Percentiles rank a stretch among this genome's conserved stretches.
These are phyloP conservation scores for Propithecus perrieri DNA, from an alignment of 2,797 vertebrate genomes.

Conservation along the genomic window DNA sequence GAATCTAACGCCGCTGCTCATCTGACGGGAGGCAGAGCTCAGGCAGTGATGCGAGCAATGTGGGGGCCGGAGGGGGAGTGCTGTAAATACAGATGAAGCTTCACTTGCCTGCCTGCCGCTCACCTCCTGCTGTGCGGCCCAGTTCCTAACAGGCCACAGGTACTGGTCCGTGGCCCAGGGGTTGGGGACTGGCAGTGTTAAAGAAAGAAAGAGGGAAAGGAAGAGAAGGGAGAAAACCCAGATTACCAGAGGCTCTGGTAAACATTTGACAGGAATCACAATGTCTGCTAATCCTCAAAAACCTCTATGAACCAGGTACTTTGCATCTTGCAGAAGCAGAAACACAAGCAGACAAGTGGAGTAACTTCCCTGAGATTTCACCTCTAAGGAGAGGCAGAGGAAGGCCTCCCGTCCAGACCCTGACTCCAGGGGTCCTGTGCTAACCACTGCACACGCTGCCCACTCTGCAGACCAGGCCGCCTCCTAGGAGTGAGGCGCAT, in stretches of 20 bases:
- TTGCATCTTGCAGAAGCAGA: background rate
- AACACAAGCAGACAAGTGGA: background rate
- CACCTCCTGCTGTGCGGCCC: no score
- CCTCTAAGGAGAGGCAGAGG: background rate
- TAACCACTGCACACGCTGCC: background rate
- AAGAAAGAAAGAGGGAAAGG: background rate
- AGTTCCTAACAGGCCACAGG: no score
- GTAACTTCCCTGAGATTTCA: no score
- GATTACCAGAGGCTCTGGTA: background rate
- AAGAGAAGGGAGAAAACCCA: background rate
- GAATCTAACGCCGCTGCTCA: no score
- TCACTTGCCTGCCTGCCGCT: no score
- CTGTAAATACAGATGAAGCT: no score
- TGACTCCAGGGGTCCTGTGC: background rate
- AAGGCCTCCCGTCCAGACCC: background rate
- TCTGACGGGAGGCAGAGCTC: no score
- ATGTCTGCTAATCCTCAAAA: background rate
- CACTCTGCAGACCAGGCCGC: background rate
- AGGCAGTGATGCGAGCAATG: no score
- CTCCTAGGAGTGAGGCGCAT: background rate
- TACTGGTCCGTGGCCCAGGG: no score
- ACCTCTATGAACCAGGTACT: background rate
- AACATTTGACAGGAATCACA: background rate
- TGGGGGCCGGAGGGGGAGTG: no score
- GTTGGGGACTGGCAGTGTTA: no score